Evolutionary conservation across 2,797 vertebrate genomes (phyloP).

Genomic region (Halcyon badia): DNA sequence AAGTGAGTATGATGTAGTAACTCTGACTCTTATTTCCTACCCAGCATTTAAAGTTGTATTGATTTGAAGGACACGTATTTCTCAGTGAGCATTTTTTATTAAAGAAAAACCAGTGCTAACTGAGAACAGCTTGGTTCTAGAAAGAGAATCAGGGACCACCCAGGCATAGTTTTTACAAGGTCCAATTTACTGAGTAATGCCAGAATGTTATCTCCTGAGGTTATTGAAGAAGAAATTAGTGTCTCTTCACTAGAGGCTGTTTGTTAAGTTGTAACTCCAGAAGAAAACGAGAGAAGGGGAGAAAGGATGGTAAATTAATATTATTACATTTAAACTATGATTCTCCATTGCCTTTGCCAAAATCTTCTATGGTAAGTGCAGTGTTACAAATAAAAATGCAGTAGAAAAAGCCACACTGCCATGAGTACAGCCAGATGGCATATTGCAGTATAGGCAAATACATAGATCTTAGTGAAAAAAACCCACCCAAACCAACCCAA

Average conservation of each 20-base stretch:
- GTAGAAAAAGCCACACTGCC: slow-evolving; percentile 9
- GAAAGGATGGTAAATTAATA: slow-evolving; percentile 43
- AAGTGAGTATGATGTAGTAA: neutral
- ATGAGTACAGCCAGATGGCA: slow-evolving; percentile 37
- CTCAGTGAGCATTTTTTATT: slow-evolving; percentile 25
- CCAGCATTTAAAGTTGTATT: neutral
- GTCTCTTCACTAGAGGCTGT: neutral
- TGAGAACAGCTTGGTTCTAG: slow-evolving; percentile 3
- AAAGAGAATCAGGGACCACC: slow-evolving; percentile 51
- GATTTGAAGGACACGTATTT: slow-evolving; percentile 35
- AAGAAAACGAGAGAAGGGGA: neutral
- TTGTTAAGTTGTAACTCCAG: slow-evolving; percentile 41
- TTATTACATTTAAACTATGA: slow-evolving; percentile 46
- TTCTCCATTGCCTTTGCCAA: slow-evolving; percentile 54
- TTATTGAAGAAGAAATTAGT: slow-evolving; percentile 48
- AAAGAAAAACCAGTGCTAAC: neutral
- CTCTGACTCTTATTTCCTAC: slow-evolving; percentile 25
- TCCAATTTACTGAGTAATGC: slow-evolving; percentile 34
- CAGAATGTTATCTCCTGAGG: slow-evolving; percentile 3
- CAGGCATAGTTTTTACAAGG: slow-evolving; percentile 50
- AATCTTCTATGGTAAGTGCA: slow-evolving; percentile 61
- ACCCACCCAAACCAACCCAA: no score
- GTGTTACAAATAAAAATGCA: neutral
- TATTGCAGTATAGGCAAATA: slow-evolving; percentile 27
- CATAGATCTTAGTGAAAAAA: slow-evolving; percentile 14